These are phyloP conservation scores for Oxygymnocypris stewartii DNA, from an alignment of 2,113 vertebrate species.

Conservation along the genomic window DNA sequence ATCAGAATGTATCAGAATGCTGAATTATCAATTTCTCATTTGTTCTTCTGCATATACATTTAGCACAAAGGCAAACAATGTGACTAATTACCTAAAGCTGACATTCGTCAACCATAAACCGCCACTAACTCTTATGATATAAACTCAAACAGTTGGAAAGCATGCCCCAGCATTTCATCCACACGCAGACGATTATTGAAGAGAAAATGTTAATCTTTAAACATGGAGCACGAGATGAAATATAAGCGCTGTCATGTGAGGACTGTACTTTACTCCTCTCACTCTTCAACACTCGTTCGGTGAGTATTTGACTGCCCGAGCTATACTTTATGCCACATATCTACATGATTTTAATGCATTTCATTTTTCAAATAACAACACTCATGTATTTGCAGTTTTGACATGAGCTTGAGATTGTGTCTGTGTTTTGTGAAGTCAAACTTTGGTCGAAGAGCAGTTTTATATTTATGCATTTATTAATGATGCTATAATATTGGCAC, in stretches of 20 bases:
- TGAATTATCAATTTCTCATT: not conserved
- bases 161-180: not conserved
- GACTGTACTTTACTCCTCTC: conserved; percentile 70
- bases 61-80: not conserved
- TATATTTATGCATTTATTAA: not conserved
- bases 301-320: not conserved
- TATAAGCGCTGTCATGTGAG: conserved; percentile 71
- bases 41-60: not conserved
- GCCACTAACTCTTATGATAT: not conserved
- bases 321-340: not conserved
- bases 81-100: not conserved
- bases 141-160: not conserved
- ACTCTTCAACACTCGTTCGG: not conserved
- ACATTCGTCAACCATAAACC: not conserved
- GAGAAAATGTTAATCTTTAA: conserved; percentile 75
- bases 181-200: conserved; percentile 21
- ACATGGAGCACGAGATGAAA: conserved; percentile 56
- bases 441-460: not conserved
- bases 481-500: not conserved
- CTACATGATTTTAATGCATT: not conserved
- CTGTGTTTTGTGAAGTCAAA: not conserved
- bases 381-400: not conserved
- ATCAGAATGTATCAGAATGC: too few species aligned
- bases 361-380: not conserved
- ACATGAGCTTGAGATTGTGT: not conserved